Base-by-base conservation (phyloP, 2,113 vertebrate species). In the Scopus umbretta region DNA sequence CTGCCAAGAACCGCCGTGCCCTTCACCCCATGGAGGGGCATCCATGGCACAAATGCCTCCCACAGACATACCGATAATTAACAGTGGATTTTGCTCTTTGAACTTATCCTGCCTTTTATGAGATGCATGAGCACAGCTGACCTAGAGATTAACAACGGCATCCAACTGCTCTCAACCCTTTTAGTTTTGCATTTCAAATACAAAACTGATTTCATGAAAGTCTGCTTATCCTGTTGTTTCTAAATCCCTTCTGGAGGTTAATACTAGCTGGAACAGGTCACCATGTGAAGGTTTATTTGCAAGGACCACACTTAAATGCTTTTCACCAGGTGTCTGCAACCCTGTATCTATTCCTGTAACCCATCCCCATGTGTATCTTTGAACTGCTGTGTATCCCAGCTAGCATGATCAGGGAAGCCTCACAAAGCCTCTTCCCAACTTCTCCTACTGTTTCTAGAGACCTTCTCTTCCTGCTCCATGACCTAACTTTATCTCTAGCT, bases 31-130 rank as follows among this genome's bases (percentile, higher is more conserved):
- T 7, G 15, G 21, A 3, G 8, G 27, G 43, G 56, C 62, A 80
- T 79, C 81, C 58, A 29, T 5, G 36, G 72, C 92, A 95, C 61
- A 65, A 72, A 87, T 8, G 43, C 66, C 36, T 67, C 70, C 47
- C 73, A 91, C 36, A 79, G 38, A 63, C 25, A 81, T 0, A 7
- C 65, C 52, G 65, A 73, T 47, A 84, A 86, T 86, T 74, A 94
- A 86, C 47, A 32, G 47, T 32, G 43, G 63, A 78, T 88, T 94
- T 93, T 91, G 65, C 40, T 88, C 80, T 94, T 95, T 94, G 86
- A 94, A 80, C 1, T 0, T 40, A 72, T 23, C 29, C 58, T 72
- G 52, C 72, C 42, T 91, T 89, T 86, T 49, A 91, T 13, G 30
- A 79, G 47, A 65, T 72, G 25, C 16, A 84, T 56, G 34, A 86